Evolutionary conservation across 2,113 vertebrate species (phyloP), one percentile per base, ranked within the genome.

Genomic region (Entelurus aequoreus): DNA sequence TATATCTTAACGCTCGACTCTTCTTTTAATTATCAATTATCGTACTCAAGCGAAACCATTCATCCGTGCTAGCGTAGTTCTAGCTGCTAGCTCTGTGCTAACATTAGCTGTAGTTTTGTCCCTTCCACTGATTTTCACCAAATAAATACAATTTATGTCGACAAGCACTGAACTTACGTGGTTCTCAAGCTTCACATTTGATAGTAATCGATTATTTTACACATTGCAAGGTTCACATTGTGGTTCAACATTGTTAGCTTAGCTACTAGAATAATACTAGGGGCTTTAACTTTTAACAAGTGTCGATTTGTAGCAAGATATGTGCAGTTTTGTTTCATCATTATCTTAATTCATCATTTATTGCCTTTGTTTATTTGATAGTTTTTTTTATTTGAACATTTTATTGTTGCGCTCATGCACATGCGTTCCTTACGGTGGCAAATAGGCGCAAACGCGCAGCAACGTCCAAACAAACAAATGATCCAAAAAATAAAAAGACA

Each of bases 61-160:
- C 84, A 83, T 75, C 74, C 72, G 54, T 77, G 80, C 69, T 80
- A 79, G 56, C 65, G 50, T 83, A 84, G 78, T 77, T 19, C 8
- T 5, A 52, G 4, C 55, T 15, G 71, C 78, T 82, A 82, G 71
- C 69, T 56, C 37, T 4, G 16, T 63, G 76, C 81, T 81, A 79
- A 70, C n/a, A 54, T 67, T 85, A 82, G 77, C 79, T 69, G 62
- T 40, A 60, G 37, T 69, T 73, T 72, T 74, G 70, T 56, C 64
- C 72, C 53, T 54, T 36, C 1, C 13, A 5, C 2, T 13, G 4
- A 49, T 12, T 16, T 21, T 8, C 5, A 47, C 13, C 2, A 36
- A 8, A 47, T 50, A n/a, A 28, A 12, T 42, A 21, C 0, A 1
- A 12, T 37, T 38, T 40, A 19, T 8, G 1, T 16, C 40, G 12